Evolutionary conservation across 1,140 invertebrate genomes (phyloP), one percentile per base, ranked within the genome.

Genomic region (Argopecten irradians): DNA sequence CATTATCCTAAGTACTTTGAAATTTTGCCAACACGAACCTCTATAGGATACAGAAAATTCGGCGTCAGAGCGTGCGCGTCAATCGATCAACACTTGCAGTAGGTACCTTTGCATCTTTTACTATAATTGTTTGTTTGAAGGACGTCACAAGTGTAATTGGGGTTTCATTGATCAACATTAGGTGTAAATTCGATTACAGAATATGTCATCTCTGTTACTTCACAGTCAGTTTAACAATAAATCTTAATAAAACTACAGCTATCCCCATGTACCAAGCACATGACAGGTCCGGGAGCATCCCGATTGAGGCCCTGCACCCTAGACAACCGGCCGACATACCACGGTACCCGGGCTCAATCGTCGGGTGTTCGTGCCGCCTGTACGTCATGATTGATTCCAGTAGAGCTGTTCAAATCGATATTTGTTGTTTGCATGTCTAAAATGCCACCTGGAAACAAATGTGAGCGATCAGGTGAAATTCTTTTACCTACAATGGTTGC

Each of bases 371-470:
- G 55, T 71, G 55, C n/a, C 55, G 55, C 8, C 22, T 22, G 28
- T 22, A 28, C 55, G n/a, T 5, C 55, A 71, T 71, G 55, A 71
- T 71, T 71, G 55, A 71, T 71, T 71, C 55, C n/a, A 19, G 55
- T 71, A 71, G 28, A 71, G 22, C 22, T 28, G 55, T 71, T 71
- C 55, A 28, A 71, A 71, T 71, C 55, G 55, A 71, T 71, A 71
- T 71, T 71, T 71, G 55, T 71, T 71, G 55, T 71, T 71, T 71
- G 55, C 55, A 71, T 71, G 55, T 71, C 55, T 71, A 71, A 71
- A 71, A 71, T 71, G 55, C 55, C 55, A 71, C 55, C 55, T 71
- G n/a, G 55, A 71, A 71, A 71, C 55, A 71, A 71, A 71, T 71
- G 55, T 71, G 55, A 71, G 22, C 55, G 55, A 71, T 71, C 55